Base-by-base conservation (phyloP, 2,888 invertebrate species). In the Drosophila greeni region DNA sequence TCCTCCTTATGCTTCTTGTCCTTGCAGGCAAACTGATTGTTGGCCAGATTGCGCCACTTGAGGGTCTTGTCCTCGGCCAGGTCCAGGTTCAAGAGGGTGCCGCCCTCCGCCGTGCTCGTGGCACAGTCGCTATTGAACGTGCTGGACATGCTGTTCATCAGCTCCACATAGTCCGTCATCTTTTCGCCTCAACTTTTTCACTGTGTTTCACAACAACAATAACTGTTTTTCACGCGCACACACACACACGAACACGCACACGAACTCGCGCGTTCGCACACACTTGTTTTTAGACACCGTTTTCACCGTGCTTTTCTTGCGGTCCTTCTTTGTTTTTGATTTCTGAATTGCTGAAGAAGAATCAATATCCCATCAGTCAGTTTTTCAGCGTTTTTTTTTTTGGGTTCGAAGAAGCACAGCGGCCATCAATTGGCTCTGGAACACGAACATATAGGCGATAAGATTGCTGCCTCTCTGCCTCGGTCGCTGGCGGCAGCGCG, bases 21-120 rank as follows among this genome's bases (percentile, higher is more conserved):
- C 73, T 86, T 87, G 70, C 86, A 86, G 18, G 89, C 89, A 66
- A 87, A 87, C 67, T 87, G 87, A 84, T 89, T 89, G 69, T 88
- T 88, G 55, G 86, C 85, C 72, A 89, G 80, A 60, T 87, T 85
- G 62, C 89, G 87, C 89, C 89, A 89, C 66, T 89, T 89, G 24
- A 87, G 51, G 29, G 89, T 89, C 58, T 88, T 89, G 73, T 89
- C 89, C 72, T 87, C 87, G 58, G 86, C 86, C 66, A 88, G 58
- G 66, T 88, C 86, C 43, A 87, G 71, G 54, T 86, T 80, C n/a
- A 85, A 72, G 55, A 82, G 64, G 29, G 78, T 77, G 4, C 81
- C 85, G 48, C 85, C 84, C 66, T 85, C 86, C 48, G 83, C 86
- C 14, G 84, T 85, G 66, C 76, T 76, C 9, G 83, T 80, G 53